Conservation (phyloP, 2,113 vertebrate species). For the Indicator maculatus region DNA sequence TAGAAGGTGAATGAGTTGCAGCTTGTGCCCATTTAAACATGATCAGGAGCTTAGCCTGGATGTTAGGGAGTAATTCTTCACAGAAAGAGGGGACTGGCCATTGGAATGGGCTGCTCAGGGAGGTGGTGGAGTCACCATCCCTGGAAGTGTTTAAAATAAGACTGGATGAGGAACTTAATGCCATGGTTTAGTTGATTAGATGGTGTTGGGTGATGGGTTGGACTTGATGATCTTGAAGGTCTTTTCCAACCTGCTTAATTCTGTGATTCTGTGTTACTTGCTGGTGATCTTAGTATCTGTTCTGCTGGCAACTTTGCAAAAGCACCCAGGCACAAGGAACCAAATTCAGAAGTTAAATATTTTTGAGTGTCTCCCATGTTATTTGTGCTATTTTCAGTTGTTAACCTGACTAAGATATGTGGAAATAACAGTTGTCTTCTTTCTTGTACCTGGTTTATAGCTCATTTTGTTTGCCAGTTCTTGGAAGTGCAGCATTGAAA, state of each 20-base stretch:
- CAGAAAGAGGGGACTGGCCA: too few species aligned
- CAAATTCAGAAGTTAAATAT: not conserved
- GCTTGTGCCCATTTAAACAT: slow-evolving; percentile 20
- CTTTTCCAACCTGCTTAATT: too few species aligned
- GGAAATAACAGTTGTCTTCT: not conserved
- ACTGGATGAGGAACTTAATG: too few species aligned
- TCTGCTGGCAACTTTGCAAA: not conserved
- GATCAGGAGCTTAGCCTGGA: not conserved
- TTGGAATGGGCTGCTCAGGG: too few species aligned
- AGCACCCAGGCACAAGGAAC: not conserved
- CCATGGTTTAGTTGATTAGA: too few species aligned
- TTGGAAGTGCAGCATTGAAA: not conserved
- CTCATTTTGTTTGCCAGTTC: not conserved
- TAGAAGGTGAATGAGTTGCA: slow-evolving; percentile 47
- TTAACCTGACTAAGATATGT: not conserved
- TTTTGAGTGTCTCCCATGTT: not conserved
- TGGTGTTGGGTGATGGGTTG: too few species aligned
- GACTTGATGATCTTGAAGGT: too few species aligned
- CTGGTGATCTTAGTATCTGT: not conserved
- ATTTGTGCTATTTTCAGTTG: not conserved
- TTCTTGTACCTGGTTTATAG: not conserved
- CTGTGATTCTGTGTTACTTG: not conserved
- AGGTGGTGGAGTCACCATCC: too few species aligned
- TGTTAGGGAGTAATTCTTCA: too few species aligned
- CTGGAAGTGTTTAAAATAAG: too few species aligned